A percentile compares a stretch with the other conserved stretches of the same genome.
Conservation (phyloP, 1,140 invertebrate genomes). For the Odontomachus brunneus region DNA sequence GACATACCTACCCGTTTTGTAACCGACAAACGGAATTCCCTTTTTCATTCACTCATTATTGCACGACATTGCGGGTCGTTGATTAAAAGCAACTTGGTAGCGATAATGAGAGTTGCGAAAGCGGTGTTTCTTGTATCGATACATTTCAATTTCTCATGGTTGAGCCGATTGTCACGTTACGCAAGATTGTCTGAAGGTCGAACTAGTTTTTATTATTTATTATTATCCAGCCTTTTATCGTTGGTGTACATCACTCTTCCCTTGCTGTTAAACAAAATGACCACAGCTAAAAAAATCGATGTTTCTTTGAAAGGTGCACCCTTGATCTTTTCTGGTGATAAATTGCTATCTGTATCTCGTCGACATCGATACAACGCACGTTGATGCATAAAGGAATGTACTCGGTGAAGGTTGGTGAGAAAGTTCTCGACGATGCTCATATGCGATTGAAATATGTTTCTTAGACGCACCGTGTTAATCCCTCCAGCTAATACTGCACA, state of each 20-base stretch:
- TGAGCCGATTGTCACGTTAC: not conserved
- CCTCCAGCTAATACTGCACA: conserved; percentile 39
- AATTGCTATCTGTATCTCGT: conserved; percentile 68
- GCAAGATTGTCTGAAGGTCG: not conserved
- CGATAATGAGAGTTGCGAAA: not conserved
- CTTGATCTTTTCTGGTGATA: conserved; percentile 69
- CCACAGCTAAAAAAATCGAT: not conserved
- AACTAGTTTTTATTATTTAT: not conserved
- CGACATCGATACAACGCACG: conserved; percentile 64
- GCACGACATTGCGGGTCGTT: conserved; percentile 48
- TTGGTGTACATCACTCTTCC: not conserved
- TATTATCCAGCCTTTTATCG: not conserved
- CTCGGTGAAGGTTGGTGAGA: conserved; percentile 42
- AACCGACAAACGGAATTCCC: conserved; percentile 66
- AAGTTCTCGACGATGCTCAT: conserved; percentile 45
- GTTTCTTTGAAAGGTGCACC: not conserved
- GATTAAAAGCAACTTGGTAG: conserved; percentile 15
- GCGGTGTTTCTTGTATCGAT: not conserved
- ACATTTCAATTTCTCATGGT: too few relatives aligned
- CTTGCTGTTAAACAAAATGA: not conserved
- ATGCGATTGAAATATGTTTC: conserved; percentile 50
- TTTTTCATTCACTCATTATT: conserved; percentile 60
- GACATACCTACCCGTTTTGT: conserved; percentile 67
- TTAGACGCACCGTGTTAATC: conserved; percentile 55
- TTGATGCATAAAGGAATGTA: conserved; percentile 31